Base-by-base conservation (phyloP, 2,113 vertebrate genomes). In the Vanacampus margaritifer region DNA sequence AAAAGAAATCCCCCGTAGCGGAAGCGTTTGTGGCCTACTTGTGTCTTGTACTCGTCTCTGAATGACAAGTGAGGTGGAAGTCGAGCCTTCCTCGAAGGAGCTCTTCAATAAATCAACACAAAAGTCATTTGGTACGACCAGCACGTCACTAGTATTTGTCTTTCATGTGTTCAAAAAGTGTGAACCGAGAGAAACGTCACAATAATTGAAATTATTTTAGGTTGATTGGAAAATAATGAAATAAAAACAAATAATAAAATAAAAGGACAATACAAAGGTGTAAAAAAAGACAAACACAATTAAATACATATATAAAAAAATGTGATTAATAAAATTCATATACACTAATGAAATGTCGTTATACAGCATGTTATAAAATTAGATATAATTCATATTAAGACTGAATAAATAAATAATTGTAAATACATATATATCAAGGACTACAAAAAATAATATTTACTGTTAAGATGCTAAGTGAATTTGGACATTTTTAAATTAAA, bases 11-110 rank as follows among this genome's bases (percentile, higher is more conserved):
- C 32, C 58, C 50, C 59, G 16, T 65, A 43, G 28, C 53, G 57
- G 67, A 66, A 67, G 76, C 56, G 64, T 76, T 78, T 78, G 67
- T 87, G 87, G 87, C 87, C 86, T 88, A 86, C 74, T 87, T 87
- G 53, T 79, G 63, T 73, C 21, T 61, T 37, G 32, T 45, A 35
- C 26, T 66, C 23, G 68, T 56, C 80, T 78, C 64, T 63, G 58
- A 58, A 75, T 69, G 71, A 74, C 72, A 76, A 72, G 37, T 57
- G 71, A 75, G 50, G 62, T 71, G 57, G 77, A 79, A 73, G 74
- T 41, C 65, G 32, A 64, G 43, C 64, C 17, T 50, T 61, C 59
- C 32, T 35, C 62, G 51, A 71, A 74, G 76, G 64, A 71, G 59
- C 72, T 82, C 58, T 75, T 87, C 28, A 82, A 84, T 87, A 82